Evolutionary conservation across 2,888 invertebrate species (phyloP), one percentile per base, ranked within the genome.

Genomic region (Allophyes oxyacanthae): DNA sequence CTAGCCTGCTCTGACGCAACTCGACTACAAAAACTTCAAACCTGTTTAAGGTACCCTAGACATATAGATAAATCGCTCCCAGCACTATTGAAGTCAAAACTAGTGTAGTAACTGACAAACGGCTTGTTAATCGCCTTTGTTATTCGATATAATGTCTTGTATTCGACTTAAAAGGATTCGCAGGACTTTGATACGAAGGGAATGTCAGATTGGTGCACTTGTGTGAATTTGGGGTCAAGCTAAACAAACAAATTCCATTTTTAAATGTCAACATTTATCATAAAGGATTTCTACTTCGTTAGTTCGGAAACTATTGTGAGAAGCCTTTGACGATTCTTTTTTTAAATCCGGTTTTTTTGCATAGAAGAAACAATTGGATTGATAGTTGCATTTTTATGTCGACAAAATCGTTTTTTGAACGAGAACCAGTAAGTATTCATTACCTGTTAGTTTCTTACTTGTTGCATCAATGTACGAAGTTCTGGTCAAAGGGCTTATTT

Each of bases 51-150:
- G 59, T 52, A 72, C 77, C 71, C 59, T 62, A 75, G 74, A 82
- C 81, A 83, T 79, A 79, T 82, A 72, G 83, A 84, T 85, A 81
- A 79, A 83, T 75, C 54, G 70, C 43, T 64, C 55, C 67, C 64
- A 65, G 28, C 75, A 75, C 75, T 76, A 79, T 81, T 77, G 74
- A 78, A 72, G 77, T 80, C 76, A 77, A 73, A 80, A 77, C 77
- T 77, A 75, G 82, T 76, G 77, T 79, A 78, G 81, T 77, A 64
- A 71, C 68, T 88, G 87, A 90, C 83, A 86, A 87, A 91, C 88
- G 84, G 82, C 86, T 88, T 84, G 89, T 90, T 91, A 90, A 91
- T 90, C 83, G 84, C 82, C 75, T 82, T 92, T 92, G 90, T 91
- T 69, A 64, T 53, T 65, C 37, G 49, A 62, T 65, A 74, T 87